Base-by-base conservation (phyloP, 2,888 invertebrate genomes). In the Andricus quercusramuli region DNA sequence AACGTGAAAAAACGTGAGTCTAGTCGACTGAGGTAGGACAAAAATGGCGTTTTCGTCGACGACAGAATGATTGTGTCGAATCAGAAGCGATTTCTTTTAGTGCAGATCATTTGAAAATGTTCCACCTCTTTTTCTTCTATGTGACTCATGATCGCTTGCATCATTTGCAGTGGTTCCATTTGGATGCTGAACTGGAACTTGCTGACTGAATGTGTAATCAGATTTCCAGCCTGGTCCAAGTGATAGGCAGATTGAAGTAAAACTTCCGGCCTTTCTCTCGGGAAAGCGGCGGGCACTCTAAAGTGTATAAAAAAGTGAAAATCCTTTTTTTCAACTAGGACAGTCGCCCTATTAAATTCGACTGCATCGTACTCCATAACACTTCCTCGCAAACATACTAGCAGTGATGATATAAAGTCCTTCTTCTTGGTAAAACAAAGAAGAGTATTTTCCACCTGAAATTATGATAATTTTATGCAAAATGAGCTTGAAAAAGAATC, bases 171-270 rank as follows among this genome's bases (percentile, higher is more conserved):
- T 1, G 89, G 80, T 15, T 83, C 79, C 90, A 90, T 92, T 37
- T 86, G 82, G 1, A 90, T 83, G 84, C 88, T 89, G 83, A 93
- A 93, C 1, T 90, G 90, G 86, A 90, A 92, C 77, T 88, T 84
- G 32, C 86, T 82, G 4, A 90, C 78, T 65, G 51, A 29, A 78
- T 84, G 84, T 32, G 78, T 85, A 78, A 88, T 90, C 20, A 86
- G 82, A 79, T 83, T 88, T 47, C 88, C 87, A 3, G 84, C 80
- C 3, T 76, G 29, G 5, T 62, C 83, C 84, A 85, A 90, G 84
- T 95, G 94, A 89, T 95, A 95, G n/a, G 95, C 92, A 17, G 95
- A 95, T 81, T 94, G 91, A 6, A 95, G 86, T 4, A 91, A 93
- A 56, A 95, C 90, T 74, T 92, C 91, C 47, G 95, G 95, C 65